These are phyloP conservation scores for Anorthoa munda DNA, from an alignment of 2,888 invertebrate genomes.

Conservation along the genomic window DNA sequence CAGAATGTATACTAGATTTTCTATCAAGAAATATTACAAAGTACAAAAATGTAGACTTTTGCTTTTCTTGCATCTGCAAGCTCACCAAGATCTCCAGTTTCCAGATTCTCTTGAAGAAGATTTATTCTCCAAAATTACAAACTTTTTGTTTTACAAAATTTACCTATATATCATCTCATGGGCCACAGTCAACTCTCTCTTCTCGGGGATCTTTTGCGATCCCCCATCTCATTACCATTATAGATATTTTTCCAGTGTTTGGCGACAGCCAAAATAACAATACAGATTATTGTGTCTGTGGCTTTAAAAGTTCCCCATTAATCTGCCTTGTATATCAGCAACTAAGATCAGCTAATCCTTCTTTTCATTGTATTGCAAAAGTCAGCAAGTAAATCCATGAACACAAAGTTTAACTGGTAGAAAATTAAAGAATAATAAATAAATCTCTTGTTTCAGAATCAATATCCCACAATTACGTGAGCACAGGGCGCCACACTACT, in stretches of 20 bases:
- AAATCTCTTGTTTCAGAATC: constrained; percentile 81
- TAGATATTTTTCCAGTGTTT: neutral
- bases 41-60: neutral
- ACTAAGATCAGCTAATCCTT: too few species aligned
- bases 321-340: too few species aligned
- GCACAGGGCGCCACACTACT: constrained; percentile 84
- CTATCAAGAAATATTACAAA: neutral
- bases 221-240: too few species aligned
- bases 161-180: too few species aligned
- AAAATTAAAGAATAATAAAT: too few species aligned
- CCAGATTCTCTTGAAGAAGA: too few species aligned
- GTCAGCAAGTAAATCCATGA: too few species aligned
- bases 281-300: neutral
- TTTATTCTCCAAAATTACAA: neutral
- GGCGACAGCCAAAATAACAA: neutral
- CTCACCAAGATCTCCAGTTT: too few species aligned
- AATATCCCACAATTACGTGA: constrained; percentile 88
- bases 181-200: too few species aligned
- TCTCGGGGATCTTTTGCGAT: neutral
- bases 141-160: neutral
- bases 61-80: neutral
- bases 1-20: constrained; percentile 9
- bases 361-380: too few species aligned
- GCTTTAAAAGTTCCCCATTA: neutral
- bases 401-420: too few species aligned